phyloP scores from a whole-genome alignment of 2,113 vertebrate species.

The Percopsis transmontana region DNA sequence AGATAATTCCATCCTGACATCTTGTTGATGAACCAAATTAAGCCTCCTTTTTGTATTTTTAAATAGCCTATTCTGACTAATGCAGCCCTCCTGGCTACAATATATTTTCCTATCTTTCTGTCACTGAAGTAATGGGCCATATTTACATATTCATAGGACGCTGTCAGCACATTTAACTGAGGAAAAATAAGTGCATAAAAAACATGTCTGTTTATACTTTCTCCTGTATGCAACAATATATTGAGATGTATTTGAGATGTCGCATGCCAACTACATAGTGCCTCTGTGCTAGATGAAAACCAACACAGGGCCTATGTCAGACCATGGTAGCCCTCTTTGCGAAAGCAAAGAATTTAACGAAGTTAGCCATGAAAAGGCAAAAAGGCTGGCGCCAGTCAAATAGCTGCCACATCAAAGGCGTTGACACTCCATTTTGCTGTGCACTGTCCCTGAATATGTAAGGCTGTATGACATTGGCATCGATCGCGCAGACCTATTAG shows the following conservation, averaged over 20 bases:
- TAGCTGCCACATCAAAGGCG: constrained; percentile 31
- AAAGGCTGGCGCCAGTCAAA: constrained; percentile 20
- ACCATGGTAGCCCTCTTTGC: constrained; percentile 27
- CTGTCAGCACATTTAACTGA: neutral
- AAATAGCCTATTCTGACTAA: neutral
- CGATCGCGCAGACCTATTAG: constrained; percentile 1
- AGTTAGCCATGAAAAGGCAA: constrained; percentile 19
- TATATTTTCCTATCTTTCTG: neutral
- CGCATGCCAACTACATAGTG: neutral
- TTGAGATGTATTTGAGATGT: neutral
- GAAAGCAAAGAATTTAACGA: constrained; percentile 18
- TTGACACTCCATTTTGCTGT: constrained; percentile 22
- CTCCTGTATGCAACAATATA: neutral
- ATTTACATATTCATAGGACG: too few species aligned
- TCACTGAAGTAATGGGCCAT: too few species aligned
- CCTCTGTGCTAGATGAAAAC: neutral
- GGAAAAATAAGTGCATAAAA: neutral
- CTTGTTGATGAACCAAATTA: neutral
- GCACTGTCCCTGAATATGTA: constrained; percentile 12
- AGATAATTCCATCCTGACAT: neutral
- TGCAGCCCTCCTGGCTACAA: neutral
- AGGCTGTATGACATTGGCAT: constrained; percentile 28
- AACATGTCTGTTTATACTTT: too few species aligned
- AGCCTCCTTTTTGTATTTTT: neutral
- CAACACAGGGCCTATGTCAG: constrained; percentile 11